A percentile compares a stretch with the other conserved stretches of the same genome.
phyloP scores from a whole-genome alignment of 2,888 invertebrate genomes.

The Chymomyza fuscimana region DNA sequence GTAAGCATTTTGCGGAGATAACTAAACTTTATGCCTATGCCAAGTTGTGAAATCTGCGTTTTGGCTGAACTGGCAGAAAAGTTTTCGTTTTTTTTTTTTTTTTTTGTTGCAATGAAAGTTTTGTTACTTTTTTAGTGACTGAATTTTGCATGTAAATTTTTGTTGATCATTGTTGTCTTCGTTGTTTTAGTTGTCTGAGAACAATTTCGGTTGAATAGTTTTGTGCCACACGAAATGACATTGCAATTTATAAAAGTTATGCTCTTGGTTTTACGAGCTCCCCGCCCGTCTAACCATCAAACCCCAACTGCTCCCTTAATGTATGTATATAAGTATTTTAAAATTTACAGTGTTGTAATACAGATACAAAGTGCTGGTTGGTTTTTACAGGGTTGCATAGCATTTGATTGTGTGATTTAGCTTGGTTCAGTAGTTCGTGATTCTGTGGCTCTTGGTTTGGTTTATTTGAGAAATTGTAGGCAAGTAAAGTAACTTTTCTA shows the following conservation, averaged over 20 bases:
- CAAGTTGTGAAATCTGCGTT: constrained; percentile 11
- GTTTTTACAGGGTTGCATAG: background rate
- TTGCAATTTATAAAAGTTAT: constrained; percentile 61
- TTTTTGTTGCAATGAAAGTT: constrained; percentile 37
- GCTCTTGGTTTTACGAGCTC: constrained; percentile 26
- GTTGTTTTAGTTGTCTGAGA: background rate
- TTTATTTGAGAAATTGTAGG: too few relatives aligned
- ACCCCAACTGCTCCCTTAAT: background rate
- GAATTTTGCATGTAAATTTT: constrained; percentile 46
- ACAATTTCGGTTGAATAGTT: constrained; percentile 11
- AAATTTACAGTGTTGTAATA: constrained; percentile 45
- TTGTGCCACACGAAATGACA: constrained; percentile 32
- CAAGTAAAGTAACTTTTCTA: too few relatives aligned
- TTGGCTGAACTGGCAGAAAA: background rate
- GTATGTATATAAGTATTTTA: constrained; percentile 29
- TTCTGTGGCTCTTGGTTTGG: too few relatives aligned
- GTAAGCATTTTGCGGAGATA: constrained; percentile 5
- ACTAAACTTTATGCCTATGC: constrained; percentile 43
- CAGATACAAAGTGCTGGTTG: background rate
- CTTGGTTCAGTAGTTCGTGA: background rate
- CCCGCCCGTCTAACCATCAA: background rate
- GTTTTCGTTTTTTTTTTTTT: background rate
- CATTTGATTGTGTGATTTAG: background rate
- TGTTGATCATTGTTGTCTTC: constrained; percentile 24
- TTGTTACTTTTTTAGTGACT: constrained; percentile 45